Evolutionary conservation across 2,888 invertebrate species (phyloP).

Genomic region (Lochmaea crataegi): DNA sequence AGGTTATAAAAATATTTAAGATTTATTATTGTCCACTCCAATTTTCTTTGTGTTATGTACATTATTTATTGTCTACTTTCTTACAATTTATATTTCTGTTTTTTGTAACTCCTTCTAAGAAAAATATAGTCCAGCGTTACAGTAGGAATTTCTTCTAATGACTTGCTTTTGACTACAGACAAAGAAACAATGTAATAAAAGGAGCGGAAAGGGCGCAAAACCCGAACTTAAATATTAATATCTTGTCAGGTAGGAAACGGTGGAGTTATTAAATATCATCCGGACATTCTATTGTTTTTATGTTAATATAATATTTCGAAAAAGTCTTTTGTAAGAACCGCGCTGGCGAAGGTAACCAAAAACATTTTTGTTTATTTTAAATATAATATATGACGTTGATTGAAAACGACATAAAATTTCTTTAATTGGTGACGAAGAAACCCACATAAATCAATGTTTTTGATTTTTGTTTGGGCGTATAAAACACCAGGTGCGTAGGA

Average conservation of each 20-base stretch:
- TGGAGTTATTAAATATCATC: conserved; percentile 53
- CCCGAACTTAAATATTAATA: conserved; percentile 34
- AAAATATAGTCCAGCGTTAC: not conserved
- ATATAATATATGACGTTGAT: conserved; percentile 59
- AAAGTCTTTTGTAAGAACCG: conserved; percentile 51
- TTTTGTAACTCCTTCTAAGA: not conserved
- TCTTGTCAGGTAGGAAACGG: conserved; percentile 34
- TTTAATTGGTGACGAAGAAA: conserved; percentile 56
- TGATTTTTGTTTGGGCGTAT: conserved; percentile 51
- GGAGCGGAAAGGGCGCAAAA: conserved; percentile 16
- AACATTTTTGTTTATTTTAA: conserved; percentile 55
- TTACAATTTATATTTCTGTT: not conserved
- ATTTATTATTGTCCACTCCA: too few relatives aligned
- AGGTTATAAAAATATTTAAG: too few relatives aligned
- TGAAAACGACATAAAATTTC: conserved; percentile 54
- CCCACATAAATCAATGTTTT: conserved; percentile 54
- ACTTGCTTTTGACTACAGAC: conserved; percentile 6
- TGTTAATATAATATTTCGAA: conserved; percentile 53
- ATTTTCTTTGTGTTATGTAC: not conserved
- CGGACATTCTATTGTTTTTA: conserved; percentile 57
- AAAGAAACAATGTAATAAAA: conserved; percentile 23
- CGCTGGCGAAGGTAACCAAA: conserved; percentile 47
- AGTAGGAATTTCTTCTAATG: not conserved
- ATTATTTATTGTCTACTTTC: not conserved
- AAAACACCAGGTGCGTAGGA: conserved; percentile 22